Evolutionary conservation across 1,140 invertebrate genomes (phyloP), one percentile per base, ranked within the genome.

Genomic region (Euwallacea fornicatus): DNA sequence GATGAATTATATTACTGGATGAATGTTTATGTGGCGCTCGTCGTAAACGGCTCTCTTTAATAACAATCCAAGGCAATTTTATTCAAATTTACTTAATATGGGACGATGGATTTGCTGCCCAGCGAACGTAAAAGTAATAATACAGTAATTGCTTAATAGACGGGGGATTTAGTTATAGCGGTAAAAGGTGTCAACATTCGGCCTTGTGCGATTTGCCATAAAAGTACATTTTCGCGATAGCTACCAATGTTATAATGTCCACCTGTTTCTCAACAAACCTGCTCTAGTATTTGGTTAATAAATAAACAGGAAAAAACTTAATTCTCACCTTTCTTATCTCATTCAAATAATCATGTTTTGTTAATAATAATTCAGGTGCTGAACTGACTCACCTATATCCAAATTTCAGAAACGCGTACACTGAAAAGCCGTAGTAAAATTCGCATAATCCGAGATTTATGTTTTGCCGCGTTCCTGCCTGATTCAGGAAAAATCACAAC

Each of bases 81-180:
- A 69, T 69, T 69, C 68, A 69, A 56, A 42, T 59, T n/a, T 56
- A 7, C 44, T 69, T 69, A 54, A 55, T 63, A 69, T 42, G 68
- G 54, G 10, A 58, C 41, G 43, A 69, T 64, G 68, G 46, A 64
- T 55, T 53, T 69, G 68, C 56, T 62, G 59, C 60, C 47, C 59
- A 62, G 54, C 56, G 50, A 69, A 11, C 42, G 9, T 43, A 15
- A 42, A 61, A 41, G 42, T 21, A 54, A 65, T 65, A 68, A 59
- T 68, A 41, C 47, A 50, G 43, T 21, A 68, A 54, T 69, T 55
- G n/a, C 46, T 15, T 44, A 13, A 62, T 53, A 53, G 44, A 63
- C 59, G 68, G 68, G 44, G 68, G 68, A 69, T 69, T 69, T 63
- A 69, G 56, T 68, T 68, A 65, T 53, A 69, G 60, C 68, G 59